A percentile compares a stretch with the other conserved stretches of the same genome.
These are phyloP conservation scores for Chamaetylas fuelleborni DNA, from an alignment of 2,113 vertebrate genomes.

Conservation along the genomic window DNA sequence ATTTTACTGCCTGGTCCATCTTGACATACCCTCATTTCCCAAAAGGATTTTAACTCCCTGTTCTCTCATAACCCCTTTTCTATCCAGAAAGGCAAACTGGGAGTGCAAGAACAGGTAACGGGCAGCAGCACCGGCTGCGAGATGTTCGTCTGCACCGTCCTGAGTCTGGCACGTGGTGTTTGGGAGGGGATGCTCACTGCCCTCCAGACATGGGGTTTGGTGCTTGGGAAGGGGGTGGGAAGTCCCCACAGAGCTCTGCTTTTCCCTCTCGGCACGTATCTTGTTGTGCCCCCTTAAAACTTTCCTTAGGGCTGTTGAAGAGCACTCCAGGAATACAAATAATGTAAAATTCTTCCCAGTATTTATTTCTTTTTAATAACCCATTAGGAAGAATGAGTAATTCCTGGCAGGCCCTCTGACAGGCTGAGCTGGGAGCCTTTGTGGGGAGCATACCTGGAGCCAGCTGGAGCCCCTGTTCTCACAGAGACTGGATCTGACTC, in stretches of 20 bases:
- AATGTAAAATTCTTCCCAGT: constrained; percentile 43
- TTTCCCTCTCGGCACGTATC: neutral
- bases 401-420: constrained; percentile 54
- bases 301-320: constrained; percentile 50
- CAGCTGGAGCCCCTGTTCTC: constrained; percentile 1
- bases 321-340: constrained; percentile 63
- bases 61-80: constrained; percentile 65
- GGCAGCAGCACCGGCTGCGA: neutral
- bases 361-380: constrained; percentile 73
- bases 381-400: constrained; percentile 68
- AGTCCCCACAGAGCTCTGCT: neutral
- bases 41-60: constrained; percentile 44
- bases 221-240: constrained; percentile 51
- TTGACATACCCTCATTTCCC: neutral
- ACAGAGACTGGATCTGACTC: neutral
- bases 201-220: constrained; percentile 51
- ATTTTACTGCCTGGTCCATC: neutral
- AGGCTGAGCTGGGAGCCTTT: constrained; percentile 48
- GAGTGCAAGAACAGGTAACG: constrained; percentile 63
- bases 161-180: constrained; percentile 29
- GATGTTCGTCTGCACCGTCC: constrained; percentile 41
- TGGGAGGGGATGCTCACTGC: constrained; percentile 21
- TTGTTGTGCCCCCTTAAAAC: constrained; percentile 34
- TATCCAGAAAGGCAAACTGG: constrained; percentile 68
- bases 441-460: neutral